phyloP scores from a whole-genome alignment of 1,140 invertebrate genomes.

The Drosophila equinoxialis region DNA sequence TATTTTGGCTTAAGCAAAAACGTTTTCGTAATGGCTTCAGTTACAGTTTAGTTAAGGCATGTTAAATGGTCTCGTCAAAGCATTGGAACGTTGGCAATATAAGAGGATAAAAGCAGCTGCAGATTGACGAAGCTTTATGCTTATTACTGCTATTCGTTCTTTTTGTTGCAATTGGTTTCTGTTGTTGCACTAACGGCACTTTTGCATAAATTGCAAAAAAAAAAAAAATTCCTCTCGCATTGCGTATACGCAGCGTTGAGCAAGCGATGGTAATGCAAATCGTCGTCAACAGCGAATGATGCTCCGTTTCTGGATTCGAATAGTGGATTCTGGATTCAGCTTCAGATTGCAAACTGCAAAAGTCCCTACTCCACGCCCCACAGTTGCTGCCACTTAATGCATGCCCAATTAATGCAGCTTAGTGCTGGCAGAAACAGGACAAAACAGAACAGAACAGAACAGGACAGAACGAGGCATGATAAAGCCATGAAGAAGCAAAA shows the following conservation, averaged over 20 bases:
- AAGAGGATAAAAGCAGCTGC: background rate
- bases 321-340: slow-evolving; percentile 19
- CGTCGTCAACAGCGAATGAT: slow-evolving; percentile 10
- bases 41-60: too few relatives aligned
- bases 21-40: too few relatives aligned
- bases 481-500: background rate
- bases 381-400: slow-evolving; percentile 42
- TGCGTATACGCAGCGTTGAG: slow-evolving; percentile 34
- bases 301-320: slow-evolving; percentile 1
- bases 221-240: slow-evolving; percentile 16
- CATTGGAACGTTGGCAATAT: background rate
- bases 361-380: background rate
- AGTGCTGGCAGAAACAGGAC: slow-evolving; percentile 8
- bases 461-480: too few relatives aligned
- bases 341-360: slow-evolving; percentile 17
- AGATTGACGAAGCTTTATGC: slow-evolving; percentile 1
- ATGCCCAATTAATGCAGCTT: slow-evolving; percentile 58
- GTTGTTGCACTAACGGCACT: background rate
- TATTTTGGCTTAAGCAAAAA: too few relatives aligned
- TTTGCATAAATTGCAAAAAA: slow-evolving; percentile 26
- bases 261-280: slow-evolving; percentile 22
- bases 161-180: background rate
- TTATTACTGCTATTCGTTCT: background rate
- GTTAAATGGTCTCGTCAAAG: too few relatives aligned
- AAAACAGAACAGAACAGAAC: too few relatives aligned